Conservation (phyloP, 92 coral and sea anemone species). For the Epizoanthus scotinus region DNA sequence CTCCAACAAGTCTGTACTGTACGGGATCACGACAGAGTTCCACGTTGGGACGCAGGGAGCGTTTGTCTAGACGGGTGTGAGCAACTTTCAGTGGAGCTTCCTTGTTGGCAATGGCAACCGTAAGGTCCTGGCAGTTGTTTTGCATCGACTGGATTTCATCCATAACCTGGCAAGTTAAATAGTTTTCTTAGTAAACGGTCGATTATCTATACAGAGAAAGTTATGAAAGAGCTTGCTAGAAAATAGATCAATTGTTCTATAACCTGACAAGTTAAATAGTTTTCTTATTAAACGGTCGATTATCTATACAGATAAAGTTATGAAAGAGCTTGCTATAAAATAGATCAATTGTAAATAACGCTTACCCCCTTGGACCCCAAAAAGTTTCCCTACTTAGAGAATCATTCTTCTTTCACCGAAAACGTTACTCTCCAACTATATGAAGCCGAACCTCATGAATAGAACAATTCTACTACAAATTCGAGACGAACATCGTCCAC, state of each 20-base stretch:
- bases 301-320: neutral
- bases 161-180: conserved; percentile 64
- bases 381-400: too few species aligned
- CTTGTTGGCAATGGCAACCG: conserved; percentile 83
- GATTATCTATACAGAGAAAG: neutral
- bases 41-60: conserved; percentile 93
- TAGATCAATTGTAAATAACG: neutral
- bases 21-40: conserved; percentile 96
- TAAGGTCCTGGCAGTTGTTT: conserved; percentile 86
- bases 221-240: neutral
- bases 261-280: conserved; percentile 51
- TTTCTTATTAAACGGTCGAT: neutral
- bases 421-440: too few species aligned
- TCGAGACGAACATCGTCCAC: too few species aligned
- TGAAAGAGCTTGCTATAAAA: neutral
- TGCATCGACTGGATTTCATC: conserved; percentile 96
- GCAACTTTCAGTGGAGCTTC: conserved; percentile 95
- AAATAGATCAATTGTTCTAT: conserved; percentile 57
- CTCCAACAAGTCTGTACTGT: conserved; percentile 94
- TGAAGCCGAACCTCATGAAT: too few species aligned
- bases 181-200: neutral
- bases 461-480: neutral
- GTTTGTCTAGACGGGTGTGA: conserved; percentile 96
- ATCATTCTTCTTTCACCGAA: too few species aligned
- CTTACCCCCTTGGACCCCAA: too few species aligned